Percentiles rank a stretch among this genome's conserved stretches.
phyloP scores from a whole-genome alignment of 1,140 invertebrate species.

The Diorhabda sublineata region DNA sequence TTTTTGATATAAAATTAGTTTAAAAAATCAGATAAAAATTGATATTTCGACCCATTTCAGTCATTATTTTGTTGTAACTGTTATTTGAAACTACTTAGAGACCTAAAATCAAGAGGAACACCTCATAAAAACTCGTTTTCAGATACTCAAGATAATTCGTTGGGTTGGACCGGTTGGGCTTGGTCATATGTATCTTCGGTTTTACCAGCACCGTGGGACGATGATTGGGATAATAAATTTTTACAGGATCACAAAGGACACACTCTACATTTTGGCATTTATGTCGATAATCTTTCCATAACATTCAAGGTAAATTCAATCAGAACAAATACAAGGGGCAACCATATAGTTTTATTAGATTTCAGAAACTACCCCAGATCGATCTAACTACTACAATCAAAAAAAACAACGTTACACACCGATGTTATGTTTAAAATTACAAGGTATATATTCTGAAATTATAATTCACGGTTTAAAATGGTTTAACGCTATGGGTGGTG shows the following conservation, averaged over 20 bases:
- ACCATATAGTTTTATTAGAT: conserved; percentile 28
- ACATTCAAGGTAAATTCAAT: conserved; percentile 40
- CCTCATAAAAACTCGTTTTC: neutral
- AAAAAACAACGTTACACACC: conserved; percentile 44
- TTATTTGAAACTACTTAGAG: too few species aligned
- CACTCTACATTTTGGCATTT: conserved; percentile 43
- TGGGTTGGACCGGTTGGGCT: conserved; percentile 44
- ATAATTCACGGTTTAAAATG: conserved; percentile 41
- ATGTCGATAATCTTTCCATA: conserved; percentile 43
- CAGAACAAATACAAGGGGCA: neutral
- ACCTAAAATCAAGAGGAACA: too few species aligned
- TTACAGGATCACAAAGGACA: conserved; percentile 30
- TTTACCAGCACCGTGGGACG: conserved; percentile 37
- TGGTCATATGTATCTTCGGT: conserved; percentile 46
- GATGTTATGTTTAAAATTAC: conserved; percentile 38
- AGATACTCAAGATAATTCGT: conserved; percentile 30
- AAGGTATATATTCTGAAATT: conserved; percentile 42
- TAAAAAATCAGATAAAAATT: too few species aligned
- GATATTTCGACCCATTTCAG: too few species aligned
- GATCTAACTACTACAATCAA: conserved; percentile 38
- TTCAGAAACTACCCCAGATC: conserved; percentile 39
- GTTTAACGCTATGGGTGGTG: conserved; percentile 39
- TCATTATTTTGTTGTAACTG: too few species aligned
- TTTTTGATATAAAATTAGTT: too few species aligned
- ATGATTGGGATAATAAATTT: conserved; percentile 37